Base-by-base conservation (phyloP, 2,797 vertebrate species). In the Macrochelys suwanniensis region DNA sequence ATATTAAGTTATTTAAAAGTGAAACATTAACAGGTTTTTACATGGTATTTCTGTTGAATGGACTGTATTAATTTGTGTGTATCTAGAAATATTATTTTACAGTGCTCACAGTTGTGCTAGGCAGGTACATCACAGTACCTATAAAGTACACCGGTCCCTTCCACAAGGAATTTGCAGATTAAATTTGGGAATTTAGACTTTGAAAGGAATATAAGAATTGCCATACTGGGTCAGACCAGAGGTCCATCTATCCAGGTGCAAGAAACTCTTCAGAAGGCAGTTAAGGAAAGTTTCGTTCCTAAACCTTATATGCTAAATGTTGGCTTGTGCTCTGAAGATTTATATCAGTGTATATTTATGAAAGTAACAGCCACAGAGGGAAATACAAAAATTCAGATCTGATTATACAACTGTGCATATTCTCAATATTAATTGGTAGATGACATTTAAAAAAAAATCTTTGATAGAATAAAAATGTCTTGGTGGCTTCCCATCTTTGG, bases 361-460 rank as follows among this genome's bases (percentile, higher is more conserved):
- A 25, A 61, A 11, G 31, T 26, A 8, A 6, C 11, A 25, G 25
- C 78, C 85, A 80, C 50, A 28, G 6, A 31, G 9, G 65, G n/a
- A 2, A 65, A 90, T 92, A 6, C 61, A 87, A 47, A 57, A 37
- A 0, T 28, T 74, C 88, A 56, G 16, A 49, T 85, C 19, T 65
- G 56, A 82, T 4, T 13, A 9, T 1, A 8, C 23, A n/a, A 51
- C 42, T 31, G 6, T 2, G 7, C 28, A 1, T n/a, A 85, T 74
- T 82, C 68, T 77, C 7, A 83, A 21, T 50, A 28, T 53, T 3
- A 0, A 4, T 74, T 17, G 3, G 2, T 8, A 16, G 1, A 1
- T 4, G 17, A 21, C n/a, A 6, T 71, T 42, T 11, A 17, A 65
- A 68, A 37, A 65, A 65, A 68, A 37, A 65, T n/a, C 8, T 37